phyloP scores from a whole-genome alignment of 2,888 invertebrate species.

The Fragum whitleyi region DNA sequence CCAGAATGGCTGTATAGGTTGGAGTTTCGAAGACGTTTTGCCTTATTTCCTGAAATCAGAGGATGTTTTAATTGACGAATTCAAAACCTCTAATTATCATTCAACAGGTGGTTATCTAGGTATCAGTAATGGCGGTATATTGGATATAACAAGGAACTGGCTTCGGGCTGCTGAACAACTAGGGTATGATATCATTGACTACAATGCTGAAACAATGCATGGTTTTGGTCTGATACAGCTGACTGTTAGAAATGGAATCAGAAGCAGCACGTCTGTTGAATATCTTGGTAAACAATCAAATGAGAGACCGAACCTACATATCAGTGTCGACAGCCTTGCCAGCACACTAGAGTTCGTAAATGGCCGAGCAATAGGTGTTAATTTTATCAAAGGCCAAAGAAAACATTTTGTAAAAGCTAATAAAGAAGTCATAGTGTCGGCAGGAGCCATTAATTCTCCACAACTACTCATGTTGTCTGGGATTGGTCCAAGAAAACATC shows the following conservation, averaged over 20 bases:
- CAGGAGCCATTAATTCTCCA: conserved; percentile 83
- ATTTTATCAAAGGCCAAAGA: conserved; percentile 67
- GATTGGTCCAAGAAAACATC: conserved; percentile 60
- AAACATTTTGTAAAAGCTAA: conserved; percentile 63
- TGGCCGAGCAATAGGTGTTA: conserved; percentile 70
- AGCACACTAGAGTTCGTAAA: conserved; percentile 72
- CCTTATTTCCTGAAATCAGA: conserved; percentile 15
- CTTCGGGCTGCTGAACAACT: conserved; percentile 34
- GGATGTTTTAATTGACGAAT: conserved; percentile 4
- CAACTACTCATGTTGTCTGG: conserved; percentile 52
- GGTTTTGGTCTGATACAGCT: conserved; percentile 8
- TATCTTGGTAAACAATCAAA: conserved; percentile 19
- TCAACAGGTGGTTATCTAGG: not conserved
- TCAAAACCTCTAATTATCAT: not conserved
- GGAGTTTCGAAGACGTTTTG: conserved; percentile 6
- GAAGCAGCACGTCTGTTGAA: conserved; percentile 8
- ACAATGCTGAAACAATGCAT: conserved; percentile 34
- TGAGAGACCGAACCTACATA: conserved; percentile 33
- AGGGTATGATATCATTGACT: conserved; percentile 33
- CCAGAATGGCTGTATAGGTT: not conserved
- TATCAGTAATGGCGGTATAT: not conserved
- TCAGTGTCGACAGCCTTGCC: conserved; percentile 54
- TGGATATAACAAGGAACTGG: conserved; percentile 11
- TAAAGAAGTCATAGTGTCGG: conserved; percentile 80
- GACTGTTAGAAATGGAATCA: not conserved